Evolutionary conservation across 2,797 vertebrate genomes (phyloP), one percentile per base, ranked within the genome.

Genomic region (Ispidina lecontei): DNA sequence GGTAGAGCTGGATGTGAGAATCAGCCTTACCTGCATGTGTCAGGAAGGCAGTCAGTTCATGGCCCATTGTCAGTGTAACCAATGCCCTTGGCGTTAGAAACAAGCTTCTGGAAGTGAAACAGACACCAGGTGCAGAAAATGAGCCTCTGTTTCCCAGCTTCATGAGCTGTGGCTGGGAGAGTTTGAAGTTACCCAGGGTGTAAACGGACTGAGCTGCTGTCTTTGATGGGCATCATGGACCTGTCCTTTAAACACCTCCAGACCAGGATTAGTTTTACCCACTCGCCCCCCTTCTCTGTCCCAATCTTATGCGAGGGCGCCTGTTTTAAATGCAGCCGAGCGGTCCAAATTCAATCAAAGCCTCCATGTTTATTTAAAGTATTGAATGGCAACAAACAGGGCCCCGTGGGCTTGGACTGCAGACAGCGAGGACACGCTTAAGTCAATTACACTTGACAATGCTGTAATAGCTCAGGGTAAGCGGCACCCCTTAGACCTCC

Each of bases 311-410:
- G 2, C 0, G 0, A 84, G 65, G 55, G n/a, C 7, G 37, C 10
- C 84, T 55, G 70, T 43, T 74, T 67, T 70, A 70, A 60, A 70
- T 41, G 41, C n/a, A 64, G 70, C 23, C 0, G 0, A 67, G 22
- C 35, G 56, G 23, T 49, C 33, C 68, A 59, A 84, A 79, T 63
- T 84, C 78, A 89, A 14, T 26, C 84, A 73, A 88, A 93, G 29
- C 21, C 67, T 87, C 14, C 2, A 23, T 76, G 87, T 92, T 95
- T 92, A 88, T 96, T 93, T 92, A n/a, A 93, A 95, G 46, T 79
- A 84, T 91, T 94, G 74, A 73, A 87, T 76, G 28, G 80, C 77
- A 93, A 93, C 85, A 91, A 96, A 70, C 92, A 84, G 63, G 79
- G 44, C 60, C 72, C 63, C 4, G 16, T 86, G 67, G 73, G 44